A percentile compares a stretch with the other conserved stretches of the same genome.
Conservation (phyloP, 2,888 invertebrate species). For the Epinotia ramella region DNA sequence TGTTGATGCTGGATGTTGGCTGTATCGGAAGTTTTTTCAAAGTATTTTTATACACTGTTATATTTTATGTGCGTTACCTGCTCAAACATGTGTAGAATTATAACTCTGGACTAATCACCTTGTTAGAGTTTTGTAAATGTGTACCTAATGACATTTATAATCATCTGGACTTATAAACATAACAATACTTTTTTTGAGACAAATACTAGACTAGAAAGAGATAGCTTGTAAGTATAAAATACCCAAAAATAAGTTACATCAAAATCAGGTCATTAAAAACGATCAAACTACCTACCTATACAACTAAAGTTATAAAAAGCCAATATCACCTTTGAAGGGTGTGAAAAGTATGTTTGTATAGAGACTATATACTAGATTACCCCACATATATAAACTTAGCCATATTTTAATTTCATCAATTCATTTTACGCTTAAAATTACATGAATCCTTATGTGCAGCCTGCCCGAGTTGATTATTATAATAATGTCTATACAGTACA, state of each 20-base stretch:
- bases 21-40: too few species aligned
- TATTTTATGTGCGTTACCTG: background rate
- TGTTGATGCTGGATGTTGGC: too few species aligned
- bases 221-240: background rate
- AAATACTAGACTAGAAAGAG: slow-evolving; percentile 13
- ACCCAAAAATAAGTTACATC: background rate
- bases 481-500: background rate
- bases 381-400: background rate
- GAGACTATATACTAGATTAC: background rate
- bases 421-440: background rate
- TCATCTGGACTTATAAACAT: background rate
- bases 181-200: slow-evolving; percentile 2
- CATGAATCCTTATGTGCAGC: background rate
- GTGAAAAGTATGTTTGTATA: background rate
- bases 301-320: background rate
- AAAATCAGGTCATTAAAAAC: background rate
- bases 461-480: background rate
- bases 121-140: background rate
- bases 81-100: too few species aligned
- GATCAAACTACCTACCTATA: background rate
- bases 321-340: background rate
- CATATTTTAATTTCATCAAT: background rate
- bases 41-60: too few species aligned
- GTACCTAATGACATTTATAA: background rate
- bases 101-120: too few species aligned